phyloP scores from a whole-genome alignment of 2,113 vertebrate genomes.

The Craseonycteris thonglongyai region DNA sequence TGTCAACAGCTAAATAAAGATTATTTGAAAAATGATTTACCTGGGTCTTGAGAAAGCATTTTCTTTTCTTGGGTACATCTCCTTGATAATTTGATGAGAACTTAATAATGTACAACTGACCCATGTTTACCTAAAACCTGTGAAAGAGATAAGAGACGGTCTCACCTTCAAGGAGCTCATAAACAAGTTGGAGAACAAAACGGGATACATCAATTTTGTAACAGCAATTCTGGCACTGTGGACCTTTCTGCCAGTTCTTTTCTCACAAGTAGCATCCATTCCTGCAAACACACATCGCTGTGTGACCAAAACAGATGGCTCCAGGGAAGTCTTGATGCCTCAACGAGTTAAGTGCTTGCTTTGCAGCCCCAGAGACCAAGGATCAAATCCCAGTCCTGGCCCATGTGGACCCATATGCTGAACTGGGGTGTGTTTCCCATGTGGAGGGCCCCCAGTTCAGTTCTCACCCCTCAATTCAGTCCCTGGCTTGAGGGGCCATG shows the following conservation, averaged over 20 bases:
- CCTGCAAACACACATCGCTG: constrained; percentile 52
- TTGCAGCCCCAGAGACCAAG: too few relatives aligned
- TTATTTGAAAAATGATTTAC: not conserved
- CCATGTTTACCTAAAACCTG: not conserved
- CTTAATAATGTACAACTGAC: not conserved
- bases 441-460: too few relatives aligned
- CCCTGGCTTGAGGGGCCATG: too few relatives aligned
- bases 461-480: too few relatives aligned
- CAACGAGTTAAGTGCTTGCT: too few relatives aligned
- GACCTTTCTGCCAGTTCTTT: constrained; percentile 55
- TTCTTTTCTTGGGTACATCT: not conserved
- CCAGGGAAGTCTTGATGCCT: too few relatives aligned
- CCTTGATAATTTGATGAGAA: not conserved
- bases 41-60: not conserved
- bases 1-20: not conserved
- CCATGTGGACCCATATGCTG: too few relatives aligned
- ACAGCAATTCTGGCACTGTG: constrained; percentile 51
- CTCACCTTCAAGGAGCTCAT: not conserved
- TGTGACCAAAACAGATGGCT: constrained; percentile 72
- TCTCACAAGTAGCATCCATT: constrained; percentile 69
- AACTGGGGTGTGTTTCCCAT: too few relatives aligned
- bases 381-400: too few relatives aligned
- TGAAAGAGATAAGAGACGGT: not conserved
- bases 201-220: constrained; percentile 33
- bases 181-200: constrained; percentile 60